These are phyloP conservation scores for Dolichoris vasculosae DNA, from an alignment of 1,140 invertebrate genomes.

Conservation along the genomic window DNA sequence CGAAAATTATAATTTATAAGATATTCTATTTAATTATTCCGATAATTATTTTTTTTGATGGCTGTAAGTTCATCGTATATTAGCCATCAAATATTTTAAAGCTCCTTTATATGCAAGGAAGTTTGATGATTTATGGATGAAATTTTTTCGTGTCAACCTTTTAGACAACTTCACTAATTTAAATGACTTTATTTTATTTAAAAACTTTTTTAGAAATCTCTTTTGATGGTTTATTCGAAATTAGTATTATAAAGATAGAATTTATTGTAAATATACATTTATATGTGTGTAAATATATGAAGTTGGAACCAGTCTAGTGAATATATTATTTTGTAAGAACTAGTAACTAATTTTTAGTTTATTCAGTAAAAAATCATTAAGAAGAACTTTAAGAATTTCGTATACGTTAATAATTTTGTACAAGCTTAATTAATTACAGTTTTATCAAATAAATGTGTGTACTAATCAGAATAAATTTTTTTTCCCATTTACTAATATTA, in stretches of 20 bases:
- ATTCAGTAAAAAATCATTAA: not conserved
- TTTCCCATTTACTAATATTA: too few species aligned
- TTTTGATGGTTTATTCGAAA: not conserved
- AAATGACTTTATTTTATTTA: not conserved
- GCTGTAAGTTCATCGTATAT: not conserved
- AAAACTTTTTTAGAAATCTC: not conserved
- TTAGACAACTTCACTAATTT: not conserved
- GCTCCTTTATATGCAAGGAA: too few species aligned
- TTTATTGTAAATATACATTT: constrained; percentile 1
- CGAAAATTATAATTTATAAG: too few species aligned
- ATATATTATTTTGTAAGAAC: not conserved
- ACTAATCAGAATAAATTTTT: too few species aligned
- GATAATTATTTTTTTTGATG: not conserved
- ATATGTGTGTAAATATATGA: not conserved
- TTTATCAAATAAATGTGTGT: too few species aligned
- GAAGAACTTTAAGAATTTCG: not conserved
- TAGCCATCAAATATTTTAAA: not conserved
- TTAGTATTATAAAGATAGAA: constrained; percentile 25
- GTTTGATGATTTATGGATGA: too few species aligned
- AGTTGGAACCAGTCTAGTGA: not conserved
- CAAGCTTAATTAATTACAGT: too few species aligned
- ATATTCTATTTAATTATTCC: not conserved
- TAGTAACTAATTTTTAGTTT: not conserved
- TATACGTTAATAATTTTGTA: too few species aligned
- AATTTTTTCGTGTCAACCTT: not conserved